Evolutionary conservation across 2,888 invertebrate genomes (phyloP).

Genomic region (Netelia melanura): DNA sequence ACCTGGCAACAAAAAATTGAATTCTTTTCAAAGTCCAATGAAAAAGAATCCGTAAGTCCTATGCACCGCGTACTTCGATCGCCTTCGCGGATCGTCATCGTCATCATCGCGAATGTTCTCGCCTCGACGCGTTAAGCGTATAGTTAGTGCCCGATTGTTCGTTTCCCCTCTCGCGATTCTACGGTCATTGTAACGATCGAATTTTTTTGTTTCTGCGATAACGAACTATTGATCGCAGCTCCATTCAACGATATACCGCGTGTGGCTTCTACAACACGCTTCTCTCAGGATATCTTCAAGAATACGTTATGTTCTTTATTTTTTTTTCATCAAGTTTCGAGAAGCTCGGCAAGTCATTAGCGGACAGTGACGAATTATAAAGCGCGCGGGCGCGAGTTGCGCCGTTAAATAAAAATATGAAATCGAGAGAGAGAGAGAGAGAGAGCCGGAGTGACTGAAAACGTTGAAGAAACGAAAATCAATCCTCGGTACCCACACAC

Average conservation of each 20-base stretch:
- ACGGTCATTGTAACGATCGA: conserved; percentile 75
- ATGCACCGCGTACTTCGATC: not conserved
- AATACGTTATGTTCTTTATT: not conserved
- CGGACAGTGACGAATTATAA: conserved; percentile 82
- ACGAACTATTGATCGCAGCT: conserved; percentile 83
- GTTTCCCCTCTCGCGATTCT: conserved; percentile 55
- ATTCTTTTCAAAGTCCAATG: not conserved
- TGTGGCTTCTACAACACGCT: not conserved
- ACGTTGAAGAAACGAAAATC: conserved; percentile 27
- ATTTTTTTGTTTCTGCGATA: conserved; percentile 81
- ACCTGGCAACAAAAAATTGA: not conserved
- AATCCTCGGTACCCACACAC: conserved; percentile 33
- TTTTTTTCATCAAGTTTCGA: conserved; percentile 27
- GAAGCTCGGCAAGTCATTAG: conserved; percentile 77
- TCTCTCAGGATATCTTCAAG: conserved; percentile 20
- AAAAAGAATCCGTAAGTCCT: not conserved
- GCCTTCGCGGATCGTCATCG: conserved; percentile 37
- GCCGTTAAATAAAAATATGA: conserved; percentile 13
- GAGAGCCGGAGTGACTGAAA: not conserved
- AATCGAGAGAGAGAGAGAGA: not conserved
- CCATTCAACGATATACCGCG: conserved; percentile 72
- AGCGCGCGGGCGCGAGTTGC: conserved; percentile 41
- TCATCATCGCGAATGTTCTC: conserved; percentile 58
- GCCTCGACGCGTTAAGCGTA: conserved; percentile 4
- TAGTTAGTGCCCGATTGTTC: conserved; percentile 64